A percentile compares a stretch with the other conserved stretches of the same genome.
Evolutionary conservation across 2,888 invertebrate species (phyloP).

Genomic region (Ochropleura plecta): DNA sequence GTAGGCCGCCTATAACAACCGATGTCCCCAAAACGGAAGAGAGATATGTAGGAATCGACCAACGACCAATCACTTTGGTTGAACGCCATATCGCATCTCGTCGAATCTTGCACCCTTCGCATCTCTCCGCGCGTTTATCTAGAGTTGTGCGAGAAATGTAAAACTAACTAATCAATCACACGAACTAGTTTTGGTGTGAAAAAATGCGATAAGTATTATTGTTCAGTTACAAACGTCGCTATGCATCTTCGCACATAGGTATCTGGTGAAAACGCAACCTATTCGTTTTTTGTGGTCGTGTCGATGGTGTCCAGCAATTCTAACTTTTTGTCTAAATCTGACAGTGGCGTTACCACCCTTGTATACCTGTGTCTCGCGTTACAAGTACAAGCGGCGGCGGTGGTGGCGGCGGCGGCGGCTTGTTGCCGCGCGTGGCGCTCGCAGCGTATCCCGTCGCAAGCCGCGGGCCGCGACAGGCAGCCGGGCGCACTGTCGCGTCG

Average conservation of each 20-base stretch:
- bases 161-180: neutral
- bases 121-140: neutral
- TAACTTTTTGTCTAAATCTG: neutral
- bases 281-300: neutral
- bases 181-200: neutral
- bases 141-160: neutral
- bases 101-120: neutral
- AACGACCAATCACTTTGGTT: neutral
- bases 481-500: constrained; percentile 80
- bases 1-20: neutral
- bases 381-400: constrained; percentile 79
- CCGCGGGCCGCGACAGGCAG: constrained; percentile 26
- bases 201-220: neutral
- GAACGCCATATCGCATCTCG: neutral
- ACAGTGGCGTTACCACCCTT: neutral
- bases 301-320: neutral
- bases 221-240: neutral
- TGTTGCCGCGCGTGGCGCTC: constrained; percentile 81
- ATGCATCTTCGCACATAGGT: neutral
- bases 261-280: neutral
- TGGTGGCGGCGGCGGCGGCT: constrained; percentile 81
- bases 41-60: neutral
- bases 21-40: neutral
- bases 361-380: constrained; percentile 78
- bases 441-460: constrained; percentile 61